phyloP scores from a whole-genome alignment of 2,797 vertebrate species.

The Malurus leucopterus region DNA sequence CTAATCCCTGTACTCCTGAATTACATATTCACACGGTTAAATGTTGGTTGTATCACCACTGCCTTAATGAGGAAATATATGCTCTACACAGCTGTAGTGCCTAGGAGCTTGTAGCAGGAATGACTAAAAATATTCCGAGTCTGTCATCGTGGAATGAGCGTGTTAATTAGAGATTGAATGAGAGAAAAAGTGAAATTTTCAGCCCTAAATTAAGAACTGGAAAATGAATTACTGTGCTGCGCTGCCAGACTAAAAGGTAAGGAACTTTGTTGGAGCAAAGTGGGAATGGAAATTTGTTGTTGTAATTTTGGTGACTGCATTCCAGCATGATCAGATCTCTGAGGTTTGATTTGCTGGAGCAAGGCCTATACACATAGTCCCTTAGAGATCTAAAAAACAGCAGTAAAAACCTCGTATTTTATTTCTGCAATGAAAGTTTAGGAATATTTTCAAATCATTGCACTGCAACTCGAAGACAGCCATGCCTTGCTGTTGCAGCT shows the following conservation, averaged over 20 bases:
- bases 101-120: background rate
- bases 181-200: background rate
- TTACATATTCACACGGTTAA: conserved; percentile 1
- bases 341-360: background rate
- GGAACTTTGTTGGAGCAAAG: background rate
- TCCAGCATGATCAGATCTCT: background rate
- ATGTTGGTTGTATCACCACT: background rate
- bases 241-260: background rate
- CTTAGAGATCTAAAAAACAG: background rate
- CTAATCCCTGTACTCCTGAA: conserved; percentile 15
- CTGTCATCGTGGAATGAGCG: background rate
- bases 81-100: background rate
- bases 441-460: conserved; percentile 11
- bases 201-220: background rate
- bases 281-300: background rate
- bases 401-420: background rate
- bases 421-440: background rate
- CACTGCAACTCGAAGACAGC: background rate
- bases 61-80: conserved; percentile 5
- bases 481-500: background rate
- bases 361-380: background rate
- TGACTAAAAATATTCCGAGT: background rate
- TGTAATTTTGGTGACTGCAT: background rate
- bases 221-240: background rate
- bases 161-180: background rate